A percentile compares a stretch with the other conserved stretches of the same genome.
Conservation (phyloP, 2,113 vertebrate species). For the Gallinago jamesoni region DNA sequence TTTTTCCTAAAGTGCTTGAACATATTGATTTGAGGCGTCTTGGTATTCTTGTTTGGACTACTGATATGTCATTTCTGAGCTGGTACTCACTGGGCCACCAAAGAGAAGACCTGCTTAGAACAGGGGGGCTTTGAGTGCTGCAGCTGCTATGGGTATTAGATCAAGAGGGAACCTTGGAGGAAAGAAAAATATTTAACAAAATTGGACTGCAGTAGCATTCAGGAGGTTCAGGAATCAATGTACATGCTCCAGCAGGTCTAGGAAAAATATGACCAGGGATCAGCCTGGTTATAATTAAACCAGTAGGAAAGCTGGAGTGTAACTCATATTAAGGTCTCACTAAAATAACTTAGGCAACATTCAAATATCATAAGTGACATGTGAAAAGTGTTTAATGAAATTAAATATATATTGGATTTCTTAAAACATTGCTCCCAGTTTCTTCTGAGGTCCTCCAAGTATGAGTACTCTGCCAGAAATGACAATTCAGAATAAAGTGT, state of each 20-base stretch:
- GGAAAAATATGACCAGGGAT: background rate
- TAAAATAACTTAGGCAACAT: background rate
- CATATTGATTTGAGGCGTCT: background rate
- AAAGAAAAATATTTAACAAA: background rate
- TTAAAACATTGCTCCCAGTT: background rate
- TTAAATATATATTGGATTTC: background rate
- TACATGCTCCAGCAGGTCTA: background rate
- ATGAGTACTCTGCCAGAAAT: background rate
- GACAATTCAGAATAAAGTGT: background rate
- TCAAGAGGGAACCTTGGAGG: background rate
- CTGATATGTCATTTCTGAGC: background rate
- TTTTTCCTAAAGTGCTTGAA: rapidly evolving
- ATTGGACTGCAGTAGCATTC: background rate
- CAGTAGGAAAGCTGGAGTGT: background rate
- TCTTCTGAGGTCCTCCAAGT: background rate
- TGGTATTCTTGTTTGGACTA: too few species aligned
- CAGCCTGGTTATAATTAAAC: background rate
- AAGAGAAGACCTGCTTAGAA: background rate
- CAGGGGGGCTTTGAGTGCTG: background rate
- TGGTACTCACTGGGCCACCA: background rate
- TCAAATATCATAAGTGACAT: background rate
- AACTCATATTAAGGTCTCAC: background rate
- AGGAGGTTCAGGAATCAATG: background rate
- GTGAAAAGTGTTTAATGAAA: background rate
- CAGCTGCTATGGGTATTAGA: background rate